Evolutionary conservation across 2,113 vertebrate genomes (phyloP).

Genomic region (Athene noctua): DNA sequence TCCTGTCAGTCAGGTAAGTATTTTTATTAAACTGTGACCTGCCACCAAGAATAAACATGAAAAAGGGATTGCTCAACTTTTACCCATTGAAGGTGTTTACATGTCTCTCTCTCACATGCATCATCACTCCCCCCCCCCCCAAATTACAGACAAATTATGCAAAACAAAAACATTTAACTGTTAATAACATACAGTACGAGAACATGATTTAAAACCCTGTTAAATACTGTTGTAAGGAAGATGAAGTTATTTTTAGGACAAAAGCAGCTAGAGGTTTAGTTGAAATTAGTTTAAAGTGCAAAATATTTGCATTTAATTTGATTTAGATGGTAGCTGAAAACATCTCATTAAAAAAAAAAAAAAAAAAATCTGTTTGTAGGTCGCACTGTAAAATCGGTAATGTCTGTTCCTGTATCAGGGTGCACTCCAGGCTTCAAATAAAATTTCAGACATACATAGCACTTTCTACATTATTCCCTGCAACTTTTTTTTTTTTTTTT

Average conservation of each 20-base stretch:
- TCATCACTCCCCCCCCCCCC: background rate
- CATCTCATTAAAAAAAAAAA: background rate
- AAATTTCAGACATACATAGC: background rate
- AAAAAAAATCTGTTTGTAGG: background rate
- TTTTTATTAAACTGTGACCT: conserved; percentile 15
- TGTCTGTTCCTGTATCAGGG: background rate
- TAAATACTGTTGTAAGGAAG: conserved; percentile 28
- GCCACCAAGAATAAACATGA: background rate
- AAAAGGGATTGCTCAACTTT: background rate
- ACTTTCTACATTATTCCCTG: background rate
- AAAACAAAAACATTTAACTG: background rate
- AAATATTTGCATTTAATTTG: conserved; percentile 46
- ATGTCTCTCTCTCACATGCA: background rate
- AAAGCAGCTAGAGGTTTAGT: background rate
- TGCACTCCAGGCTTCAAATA: conserved; percentile 26
- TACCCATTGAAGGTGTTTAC: background rate
- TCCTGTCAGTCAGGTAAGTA: background rate
- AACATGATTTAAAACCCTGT: background rate
- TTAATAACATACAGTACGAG: background rate
- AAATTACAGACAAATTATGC: background rate
- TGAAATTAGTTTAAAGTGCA: conserved; percentile 16
- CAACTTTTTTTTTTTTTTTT: background rate
- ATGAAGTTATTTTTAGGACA: background rate
- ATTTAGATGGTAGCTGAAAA: conserved; percentile 22
- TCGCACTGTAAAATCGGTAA: background rate